phyloP scores from a whole-genome alignment of 2,113 vertebrate species.

The Ovibos moschatus region DNA sequence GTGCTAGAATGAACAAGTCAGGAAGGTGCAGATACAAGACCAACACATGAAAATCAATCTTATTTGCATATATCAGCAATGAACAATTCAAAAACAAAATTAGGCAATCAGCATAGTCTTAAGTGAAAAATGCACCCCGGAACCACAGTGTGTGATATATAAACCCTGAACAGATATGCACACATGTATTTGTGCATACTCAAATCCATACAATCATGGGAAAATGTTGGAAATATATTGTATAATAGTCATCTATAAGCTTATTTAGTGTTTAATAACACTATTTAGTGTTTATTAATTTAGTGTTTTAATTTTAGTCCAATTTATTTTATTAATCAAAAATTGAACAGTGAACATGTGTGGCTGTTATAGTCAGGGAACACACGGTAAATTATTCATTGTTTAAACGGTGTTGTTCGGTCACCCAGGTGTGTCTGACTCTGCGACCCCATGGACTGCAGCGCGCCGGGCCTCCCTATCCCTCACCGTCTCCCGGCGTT shows the following conservation, averaged over 20 bases:
- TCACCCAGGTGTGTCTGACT: fast-evolving
- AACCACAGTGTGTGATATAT: background rate
- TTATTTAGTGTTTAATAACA: background rate
- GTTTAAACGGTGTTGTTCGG: background rate
- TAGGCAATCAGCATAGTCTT: background rate
- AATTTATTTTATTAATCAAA: background rate
- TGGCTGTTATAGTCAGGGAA: background rate
- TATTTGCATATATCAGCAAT: background rate
- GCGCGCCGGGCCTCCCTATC: background rate
- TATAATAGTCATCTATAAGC: background rate
- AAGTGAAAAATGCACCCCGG: background rate
- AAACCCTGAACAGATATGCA: background rate
- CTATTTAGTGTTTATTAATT: background rate
- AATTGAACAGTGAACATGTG: background rate
- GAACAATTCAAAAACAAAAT: background rate
- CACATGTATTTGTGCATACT: background rate
- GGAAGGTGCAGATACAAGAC: background rate
- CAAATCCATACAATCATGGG: background rate
- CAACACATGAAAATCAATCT: background rate
- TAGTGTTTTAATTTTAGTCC: background rate
- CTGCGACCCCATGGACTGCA: background rate
- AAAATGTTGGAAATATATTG: background rate
- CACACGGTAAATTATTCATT: background rate
- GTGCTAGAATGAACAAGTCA: background rate
- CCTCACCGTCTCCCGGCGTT: background rate